Base-by-base conservation (phyloP, 1,140 invertebrate species). In the Bombus ignitus region DNA sequence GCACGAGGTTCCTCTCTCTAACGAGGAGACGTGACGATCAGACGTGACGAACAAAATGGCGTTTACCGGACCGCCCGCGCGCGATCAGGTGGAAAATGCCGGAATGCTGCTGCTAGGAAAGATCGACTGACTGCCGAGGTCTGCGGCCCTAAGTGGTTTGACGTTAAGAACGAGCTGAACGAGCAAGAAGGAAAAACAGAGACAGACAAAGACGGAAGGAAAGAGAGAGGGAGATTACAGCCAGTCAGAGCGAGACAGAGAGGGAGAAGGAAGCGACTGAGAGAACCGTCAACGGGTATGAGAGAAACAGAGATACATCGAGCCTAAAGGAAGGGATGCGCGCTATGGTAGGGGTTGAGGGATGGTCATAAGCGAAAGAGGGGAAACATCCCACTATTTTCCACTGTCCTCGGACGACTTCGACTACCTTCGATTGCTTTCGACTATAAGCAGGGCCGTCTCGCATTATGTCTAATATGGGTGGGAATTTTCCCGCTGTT, bases 91-190 rank as follows among this genome's bases (percentile, higher is more conserved):
- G 91, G 92, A 93, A 93, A 93, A 93, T 94, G 89, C 88, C 91
- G 91, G 91, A 91, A 92, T 90, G 85, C 91, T 90, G 88, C 91
- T 81, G 90, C 89, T 90, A 90, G 89, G 90, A 93, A 92, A 94
- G 92, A 93, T 93, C 93, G 93, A 93, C 93, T 92, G 92, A 94
- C 92, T 93, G 92, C 86, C 93, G 89, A 90, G 88, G 89, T 93
- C 92, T 81, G 92, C 93, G 92, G 91, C 92, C 92, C 92, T 93
- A 93, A 93, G 93, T 93, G 92, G 90, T 93, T 93, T 91, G 93
- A 93, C 92, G 93, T 94, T 94, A 93, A 93, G 93, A 94, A 94
- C 92, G 90, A 87, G 74, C 83, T 65, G 87, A 86, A 90, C 75
- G 90, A 72, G 84, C 73, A 86, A 89, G 70, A 87, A 86, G 85